Conservation (phyloP, 2,888 invertebrate species). For the Hemaris fuciformis region DNA sequence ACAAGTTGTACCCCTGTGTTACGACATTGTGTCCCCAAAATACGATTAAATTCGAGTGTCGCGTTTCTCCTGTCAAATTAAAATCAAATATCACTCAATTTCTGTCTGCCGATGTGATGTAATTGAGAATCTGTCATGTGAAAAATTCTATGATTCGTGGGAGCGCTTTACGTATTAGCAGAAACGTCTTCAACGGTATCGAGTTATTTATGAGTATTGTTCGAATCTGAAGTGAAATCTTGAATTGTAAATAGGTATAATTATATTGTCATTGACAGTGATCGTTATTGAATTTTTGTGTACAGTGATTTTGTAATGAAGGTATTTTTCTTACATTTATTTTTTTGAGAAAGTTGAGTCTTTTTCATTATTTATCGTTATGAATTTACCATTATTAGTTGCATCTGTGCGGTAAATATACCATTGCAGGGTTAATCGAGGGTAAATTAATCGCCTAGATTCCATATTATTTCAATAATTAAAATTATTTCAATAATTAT, state of each 20-base stretch:
- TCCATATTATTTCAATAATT: no score
- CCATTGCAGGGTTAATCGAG: no score
- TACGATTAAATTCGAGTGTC: background rate
- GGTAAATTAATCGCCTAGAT: no score
- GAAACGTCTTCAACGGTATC: background rate
- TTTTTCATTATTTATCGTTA: no score
- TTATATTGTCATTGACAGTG: background rate
- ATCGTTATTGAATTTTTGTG: background rate
- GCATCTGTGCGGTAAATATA: no score
- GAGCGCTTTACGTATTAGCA: background rate
- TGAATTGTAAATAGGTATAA: background rate
- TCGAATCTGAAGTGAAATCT: background rate
- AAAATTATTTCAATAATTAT: no score
- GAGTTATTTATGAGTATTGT: background rate
- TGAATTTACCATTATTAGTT: no score
- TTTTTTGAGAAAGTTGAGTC: no score
- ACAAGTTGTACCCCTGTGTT: background rate
- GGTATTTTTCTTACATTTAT: background rate
- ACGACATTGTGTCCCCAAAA: background rate
- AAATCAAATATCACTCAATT: constrained; percentile 10
- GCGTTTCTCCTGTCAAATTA: background rate
- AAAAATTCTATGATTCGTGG: constrained; percentile 24
- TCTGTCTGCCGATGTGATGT: background rate
- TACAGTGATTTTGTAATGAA: background rate
- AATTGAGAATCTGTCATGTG: background rate